These are phyloP conservation scores for Indicator maculatus DNA, from an alignment of 2,113 vertebrate species.

Conservation along the genomic window DNA sequence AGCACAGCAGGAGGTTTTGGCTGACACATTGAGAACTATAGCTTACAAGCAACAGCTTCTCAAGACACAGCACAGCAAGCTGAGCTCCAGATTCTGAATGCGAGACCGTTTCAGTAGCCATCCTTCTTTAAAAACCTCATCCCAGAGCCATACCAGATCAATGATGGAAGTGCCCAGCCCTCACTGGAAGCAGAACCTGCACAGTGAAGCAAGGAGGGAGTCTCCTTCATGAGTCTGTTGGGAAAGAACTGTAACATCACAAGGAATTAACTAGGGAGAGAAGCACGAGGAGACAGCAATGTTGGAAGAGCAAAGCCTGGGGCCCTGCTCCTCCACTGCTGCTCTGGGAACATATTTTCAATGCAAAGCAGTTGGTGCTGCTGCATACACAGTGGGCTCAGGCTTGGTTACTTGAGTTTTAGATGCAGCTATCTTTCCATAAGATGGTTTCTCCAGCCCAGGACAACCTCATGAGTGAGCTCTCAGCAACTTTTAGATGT, in stretches of 20 bases:
- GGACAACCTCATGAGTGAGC: background rate
- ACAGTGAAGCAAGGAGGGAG: too few relatives aligned
- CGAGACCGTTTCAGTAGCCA: too few relatives aligned
- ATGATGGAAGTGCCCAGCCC: too few relatives aligned
- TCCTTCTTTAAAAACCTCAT: too few relatives aligned
- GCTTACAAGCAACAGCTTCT: background rate
- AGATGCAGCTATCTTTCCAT: background rate
- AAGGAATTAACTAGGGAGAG: too few relatives aligned
- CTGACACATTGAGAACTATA: background rate
- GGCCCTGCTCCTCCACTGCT: background rate
- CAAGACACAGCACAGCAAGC: background rate
- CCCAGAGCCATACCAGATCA: too few relatives aligned
- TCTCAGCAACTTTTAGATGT: background rate
- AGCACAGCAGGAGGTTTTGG: background rate
- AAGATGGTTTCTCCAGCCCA: background rate
- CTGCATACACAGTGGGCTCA: fast-evolving
- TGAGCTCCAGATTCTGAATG: background rate
- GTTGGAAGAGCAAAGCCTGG: too few relatives aligned
- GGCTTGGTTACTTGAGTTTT: background rate
- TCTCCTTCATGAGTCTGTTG: too few relatives aligned
- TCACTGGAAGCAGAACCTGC: too few relatives aligned
- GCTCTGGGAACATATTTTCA: background rate
- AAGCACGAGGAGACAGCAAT: too few relatives aligned
- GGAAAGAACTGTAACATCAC: too few relatives aligned
- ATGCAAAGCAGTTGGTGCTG: background rate